phyloP scores from a whole-genome alignment of 2,113 vertebrate species.

The Oxygymnocypris stewartii region DNA sequence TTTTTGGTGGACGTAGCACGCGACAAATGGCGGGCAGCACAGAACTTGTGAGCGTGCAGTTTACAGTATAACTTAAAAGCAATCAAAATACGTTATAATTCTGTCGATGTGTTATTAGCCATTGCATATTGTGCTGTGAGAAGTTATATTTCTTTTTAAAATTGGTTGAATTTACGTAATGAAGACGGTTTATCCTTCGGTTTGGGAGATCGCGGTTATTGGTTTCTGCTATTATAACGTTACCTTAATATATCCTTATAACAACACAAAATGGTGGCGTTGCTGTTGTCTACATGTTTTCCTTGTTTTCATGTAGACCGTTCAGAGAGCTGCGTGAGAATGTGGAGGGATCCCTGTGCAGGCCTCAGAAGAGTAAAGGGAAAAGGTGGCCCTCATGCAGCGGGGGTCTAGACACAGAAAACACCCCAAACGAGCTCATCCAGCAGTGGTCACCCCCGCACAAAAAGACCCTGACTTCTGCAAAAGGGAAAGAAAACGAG shows the following conservation, averaged over 20 bases:
- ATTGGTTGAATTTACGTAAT: neutral
- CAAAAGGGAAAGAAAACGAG: constrained; percentile 77
- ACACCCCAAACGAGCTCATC: constrained; percentile 79
- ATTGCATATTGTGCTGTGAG: no score
- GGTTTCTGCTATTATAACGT: neutral
- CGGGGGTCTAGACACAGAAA: constrained; percentile 79
- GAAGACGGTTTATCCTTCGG: neutral
- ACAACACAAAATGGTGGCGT: neutral
- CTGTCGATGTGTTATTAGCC: neutral
- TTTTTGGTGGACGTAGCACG: no score
- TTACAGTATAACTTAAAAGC: neutral
- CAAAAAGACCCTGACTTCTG: constrained; percentile 71
- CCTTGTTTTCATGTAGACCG: constrained; percentile 69
- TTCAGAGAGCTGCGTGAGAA: constrained; percentile 79
- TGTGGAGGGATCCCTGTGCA: constrained; percentile 65
- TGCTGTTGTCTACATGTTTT: neutral
- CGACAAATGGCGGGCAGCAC: constrained; percentile 33
- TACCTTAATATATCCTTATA: neutral
- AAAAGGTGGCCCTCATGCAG: constrained; percentile 46
- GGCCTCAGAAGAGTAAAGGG: constrained; percentile 55
- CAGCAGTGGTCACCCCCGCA: constrained; percentile 71
- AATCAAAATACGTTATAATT: neutral
- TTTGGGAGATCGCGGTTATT: neutral
- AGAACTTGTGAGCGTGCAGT: neutral
- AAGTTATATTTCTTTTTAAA: neutral